These are phyloP conservation scores for Lasioglossum pauxillum DNA, from an alignment of 2,888 invertebrate genomes.

Conservation along the genomic window DNA sequence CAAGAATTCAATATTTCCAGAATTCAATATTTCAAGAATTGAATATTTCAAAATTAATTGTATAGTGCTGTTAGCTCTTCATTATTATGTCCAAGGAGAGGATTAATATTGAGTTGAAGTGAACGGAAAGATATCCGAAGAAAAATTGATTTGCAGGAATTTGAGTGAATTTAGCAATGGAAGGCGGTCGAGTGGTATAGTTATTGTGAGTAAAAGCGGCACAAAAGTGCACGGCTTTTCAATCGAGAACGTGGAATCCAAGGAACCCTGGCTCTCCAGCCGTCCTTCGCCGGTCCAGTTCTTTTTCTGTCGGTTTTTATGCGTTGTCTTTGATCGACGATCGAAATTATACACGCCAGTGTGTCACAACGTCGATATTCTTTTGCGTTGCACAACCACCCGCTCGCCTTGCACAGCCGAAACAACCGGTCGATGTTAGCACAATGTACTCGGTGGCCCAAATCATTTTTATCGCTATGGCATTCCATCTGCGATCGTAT, in stretches of 20 bases:
- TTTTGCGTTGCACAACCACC: conserved; percentile 55
- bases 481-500: neutral
- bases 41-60: neutral
- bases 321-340: conserved; percentile 15
- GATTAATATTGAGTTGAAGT: neutral
- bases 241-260: conserved; percentile 1
- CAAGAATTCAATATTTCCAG: too few relatives aligned
- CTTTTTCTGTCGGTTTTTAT: neutral
- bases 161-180: neutral
- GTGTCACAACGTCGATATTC: conserved; percentile 55
- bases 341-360: conserved; percentile 29
- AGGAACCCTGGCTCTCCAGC: neutral
- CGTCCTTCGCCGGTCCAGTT: conserved; percentile 23
- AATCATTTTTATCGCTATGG: neutral
- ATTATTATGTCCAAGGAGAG: neutral
- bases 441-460: neutral
- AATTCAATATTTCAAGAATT: too few relatives aligned
- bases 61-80: neutral
- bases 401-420: conserved; percentile 58
- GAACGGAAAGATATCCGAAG: neutral
- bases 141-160: neutral
- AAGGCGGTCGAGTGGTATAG: neutral
- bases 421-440: neutral
- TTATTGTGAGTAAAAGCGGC: neutral
- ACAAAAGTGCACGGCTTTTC: neutral